Conservation (phyloP, 2,113 vertebrate genomes). For the rabbit (Oryctolagus cuniculus) region DNA sequence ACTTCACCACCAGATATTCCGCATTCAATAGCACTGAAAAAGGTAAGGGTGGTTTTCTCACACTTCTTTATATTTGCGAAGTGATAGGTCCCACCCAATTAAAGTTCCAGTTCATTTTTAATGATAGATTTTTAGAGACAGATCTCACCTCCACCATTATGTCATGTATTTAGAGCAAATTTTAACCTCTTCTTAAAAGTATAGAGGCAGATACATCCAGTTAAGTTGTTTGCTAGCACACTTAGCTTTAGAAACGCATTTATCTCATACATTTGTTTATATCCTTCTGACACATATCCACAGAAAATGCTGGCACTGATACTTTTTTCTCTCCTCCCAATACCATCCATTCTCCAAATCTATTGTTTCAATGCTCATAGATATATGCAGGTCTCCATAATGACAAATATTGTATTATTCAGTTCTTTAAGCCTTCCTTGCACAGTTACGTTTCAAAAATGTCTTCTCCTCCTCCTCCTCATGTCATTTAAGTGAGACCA, state of each 20-base stretch:
- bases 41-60: conserved; percentile 76
- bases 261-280: conserved; percentile 42
- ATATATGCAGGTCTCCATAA: background rate
- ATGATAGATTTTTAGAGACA: conserved; percentile 56
- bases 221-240: background rate
- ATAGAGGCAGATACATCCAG: background rate
- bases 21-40: conserved; percentile 54
- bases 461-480: background rate
- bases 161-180: background rate
- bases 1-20: conserved; percentile 53
- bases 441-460: background rate
- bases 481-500: background rate
- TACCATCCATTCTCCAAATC: background rate
- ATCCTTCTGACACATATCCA: background rate
- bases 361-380: conserved; percentile 18
- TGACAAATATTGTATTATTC: background rate
- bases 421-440: background rate
- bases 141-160: background rate
- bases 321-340: background rate
- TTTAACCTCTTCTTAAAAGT: conserved; percentile 18
- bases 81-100: conserved; percentile 81
- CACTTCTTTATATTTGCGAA: conserved; percentile 75
- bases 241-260: conserved; percentile 1
- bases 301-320: conserved; percentile 14
- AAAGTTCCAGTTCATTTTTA: conserved; percentile 65